phyloP scores from a whole-genome alignment of 2,113 vertebrate genomes.

The Lycocorax pyrrhopterus region DNA sequence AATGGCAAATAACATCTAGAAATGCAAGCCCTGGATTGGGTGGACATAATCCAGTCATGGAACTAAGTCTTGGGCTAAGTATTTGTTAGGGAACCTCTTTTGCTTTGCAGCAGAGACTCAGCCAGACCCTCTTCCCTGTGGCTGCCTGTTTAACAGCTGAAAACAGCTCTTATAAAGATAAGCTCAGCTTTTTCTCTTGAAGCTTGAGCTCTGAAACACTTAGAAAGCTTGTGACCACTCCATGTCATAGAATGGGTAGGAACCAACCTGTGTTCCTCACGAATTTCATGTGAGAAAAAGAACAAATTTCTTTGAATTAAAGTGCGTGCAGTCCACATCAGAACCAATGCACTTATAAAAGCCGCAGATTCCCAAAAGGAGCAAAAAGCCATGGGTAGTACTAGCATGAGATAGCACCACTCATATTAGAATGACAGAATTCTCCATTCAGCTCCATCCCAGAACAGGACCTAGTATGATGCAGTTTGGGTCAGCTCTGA shows the following conservation, averaged over 20 bases:
- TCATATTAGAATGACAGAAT: neutral
- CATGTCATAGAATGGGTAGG: neutral
- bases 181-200: neutral
- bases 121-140: neutral
- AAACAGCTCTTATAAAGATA: neutral
- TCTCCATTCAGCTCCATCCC: neutral
- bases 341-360: rapidly evolving
- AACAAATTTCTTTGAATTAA: neutral
- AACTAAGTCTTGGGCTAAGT: neutral
- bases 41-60: neutral
- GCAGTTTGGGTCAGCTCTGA: neutral
- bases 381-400: neutral
- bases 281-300: neutral
- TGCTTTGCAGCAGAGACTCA: neutral
- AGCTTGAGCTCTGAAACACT: neutral
- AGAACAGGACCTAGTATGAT: neutral
- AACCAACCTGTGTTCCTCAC: rapidly evolving
- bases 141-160: neutral
- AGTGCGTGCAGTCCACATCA: neutral
- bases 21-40: neutral
- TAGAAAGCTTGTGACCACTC: neutral
- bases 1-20: neutral
- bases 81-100: neutral
- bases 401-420: neutral
- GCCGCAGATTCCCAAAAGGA: neutral